phyloP scores from a whole-genome alignment of 2,113 vertebrate genomes.

The Arizona elegans region DNA sequence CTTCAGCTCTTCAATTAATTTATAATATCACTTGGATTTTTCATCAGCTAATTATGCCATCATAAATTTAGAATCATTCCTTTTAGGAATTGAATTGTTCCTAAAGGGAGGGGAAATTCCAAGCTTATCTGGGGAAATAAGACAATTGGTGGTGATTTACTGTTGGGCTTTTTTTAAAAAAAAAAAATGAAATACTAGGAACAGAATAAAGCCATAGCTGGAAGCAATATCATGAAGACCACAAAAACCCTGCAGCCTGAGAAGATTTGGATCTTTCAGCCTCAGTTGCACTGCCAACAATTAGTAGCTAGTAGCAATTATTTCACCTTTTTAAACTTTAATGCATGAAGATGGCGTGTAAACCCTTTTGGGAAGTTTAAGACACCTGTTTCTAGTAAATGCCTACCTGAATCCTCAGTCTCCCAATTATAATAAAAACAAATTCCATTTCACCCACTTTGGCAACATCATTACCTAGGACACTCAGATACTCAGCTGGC shows the following conservation, averaged over 20 bases:
- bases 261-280: neutral
- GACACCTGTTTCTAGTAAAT: neutral
- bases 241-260: neutral
- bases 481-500: neutral
- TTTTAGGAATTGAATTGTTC: neutral
- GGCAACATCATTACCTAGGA: neutral
- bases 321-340: neutral
- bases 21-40: neutral
- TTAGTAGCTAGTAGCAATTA: neutral
- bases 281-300: neutral
- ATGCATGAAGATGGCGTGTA: neutral
- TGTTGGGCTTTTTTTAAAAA: neutral
- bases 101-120: neutral
- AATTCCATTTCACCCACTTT: neutral
- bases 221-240: neutral
- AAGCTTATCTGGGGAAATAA: neutral
- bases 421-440: neutral
- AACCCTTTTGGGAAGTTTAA: neutral
- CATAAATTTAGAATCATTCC: neutral
- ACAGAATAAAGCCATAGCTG: neutral
- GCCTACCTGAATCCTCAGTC: neutral
- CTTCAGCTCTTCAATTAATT: constrained; percentile 3
- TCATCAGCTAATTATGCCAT: neutral
- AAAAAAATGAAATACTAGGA: neutral
- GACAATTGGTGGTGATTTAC: neutral